phyloP scores from a whole-genome alignment of 2,888 invertebrate genomes.

The Ormyrus nitidulus region DNA sequence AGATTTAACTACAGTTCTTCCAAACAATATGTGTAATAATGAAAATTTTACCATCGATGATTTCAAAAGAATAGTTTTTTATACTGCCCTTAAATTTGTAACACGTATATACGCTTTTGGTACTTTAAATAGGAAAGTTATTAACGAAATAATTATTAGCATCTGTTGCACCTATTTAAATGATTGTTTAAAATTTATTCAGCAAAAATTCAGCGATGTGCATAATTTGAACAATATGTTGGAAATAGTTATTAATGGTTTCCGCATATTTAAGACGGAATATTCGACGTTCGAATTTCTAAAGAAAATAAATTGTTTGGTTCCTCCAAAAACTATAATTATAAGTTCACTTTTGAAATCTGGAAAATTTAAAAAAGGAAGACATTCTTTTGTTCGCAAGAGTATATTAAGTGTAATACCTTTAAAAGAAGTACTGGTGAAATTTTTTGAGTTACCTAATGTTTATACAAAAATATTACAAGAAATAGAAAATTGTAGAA shows the following conservation, averaged over 20 bases:
- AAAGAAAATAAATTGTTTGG: background rate
- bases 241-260: slow-evolving; percentile 3
- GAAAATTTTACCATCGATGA: background rate
- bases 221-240: background rate
- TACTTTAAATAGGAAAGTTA: background rate
- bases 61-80: slow-evolving; percentile 1
- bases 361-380: background rate
- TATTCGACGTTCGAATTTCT: background rate
- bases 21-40: background rate
- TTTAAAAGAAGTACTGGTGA: slow-evolving; percentile 36
- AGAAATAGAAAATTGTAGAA: background rate
- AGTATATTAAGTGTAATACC: slow-evolving; percentile 23
- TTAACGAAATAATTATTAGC: background rate
- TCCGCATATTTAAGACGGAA: slow-evolving; percentile 7
- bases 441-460: slow-evolving; percentile 43
- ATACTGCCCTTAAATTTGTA: background rate
- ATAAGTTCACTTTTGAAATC: background rate
- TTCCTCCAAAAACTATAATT: background rate
- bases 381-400: background rate
- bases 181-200: slow-evolving; percentile 1
- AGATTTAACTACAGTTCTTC: background rate
- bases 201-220: background rate
- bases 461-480: slow-evolving; percentile 14
- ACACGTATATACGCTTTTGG: background rate
- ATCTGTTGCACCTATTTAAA: background rate